Evolutionary conservation across 2,113 vertebrate species (phyloP).

Genomic region (Neomonachus schauinslandi): DNA sequence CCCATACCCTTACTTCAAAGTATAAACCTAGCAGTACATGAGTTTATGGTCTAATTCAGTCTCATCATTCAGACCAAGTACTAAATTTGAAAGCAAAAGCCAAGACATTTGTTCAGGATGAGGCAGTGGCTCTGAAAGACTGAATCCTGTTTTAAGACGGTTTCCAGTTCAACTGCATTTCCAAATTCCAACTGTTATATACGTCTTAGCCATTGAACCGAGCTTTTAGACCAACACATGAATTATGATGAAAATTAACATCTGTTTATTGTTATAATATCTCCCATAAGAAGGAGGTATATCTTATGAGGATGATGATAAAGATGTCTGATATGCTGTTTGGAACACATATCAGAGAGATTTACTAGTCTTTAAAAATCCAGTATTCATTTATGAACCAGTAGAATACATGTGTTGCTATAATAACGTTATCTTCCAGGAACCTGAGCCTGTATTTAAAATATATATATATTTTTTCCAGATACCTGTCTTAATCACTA

Average conservation of each 20-base stretch:
- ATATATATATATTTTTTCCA: neutral
- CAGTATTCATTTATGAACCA: constrained; percentile 37
- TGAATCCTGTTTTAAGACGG: neutral
- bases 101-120: neutral
- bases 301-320: neutral
- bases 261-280: constrained; percentile 65
- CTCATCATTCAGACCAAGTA: neutral
- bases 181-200: neutral
- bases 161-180: constrained; percentile 21
- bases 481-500: constrained; percentile 11
- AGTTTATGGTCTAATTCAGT: neutral
- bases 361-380: constrained; percentile 58
- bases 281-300: neutral
- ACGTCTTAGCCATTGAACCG: neutral
- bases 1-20: neutral
- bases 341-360: constrained; percentile 53
- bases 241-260: constrained; percentile 64
- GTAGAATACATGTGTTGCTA: neutral
- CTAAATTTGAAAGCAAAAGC: constrained; percentile 18
- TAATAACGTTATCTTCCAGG: constrained; percentile 29
- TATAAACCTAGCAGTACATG: neutral
- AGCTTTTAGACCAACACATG: constrained; percentile 45
- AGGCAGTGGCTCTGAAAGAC: constrained; percentile 5
- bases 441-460: constrained; percentile 17
- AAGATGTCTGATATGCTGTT: neutral